Evolutionary conservation across 2,888 invertebrate genomes (phyloP).

Genomic region (Endomychus coccineus): DNA sequence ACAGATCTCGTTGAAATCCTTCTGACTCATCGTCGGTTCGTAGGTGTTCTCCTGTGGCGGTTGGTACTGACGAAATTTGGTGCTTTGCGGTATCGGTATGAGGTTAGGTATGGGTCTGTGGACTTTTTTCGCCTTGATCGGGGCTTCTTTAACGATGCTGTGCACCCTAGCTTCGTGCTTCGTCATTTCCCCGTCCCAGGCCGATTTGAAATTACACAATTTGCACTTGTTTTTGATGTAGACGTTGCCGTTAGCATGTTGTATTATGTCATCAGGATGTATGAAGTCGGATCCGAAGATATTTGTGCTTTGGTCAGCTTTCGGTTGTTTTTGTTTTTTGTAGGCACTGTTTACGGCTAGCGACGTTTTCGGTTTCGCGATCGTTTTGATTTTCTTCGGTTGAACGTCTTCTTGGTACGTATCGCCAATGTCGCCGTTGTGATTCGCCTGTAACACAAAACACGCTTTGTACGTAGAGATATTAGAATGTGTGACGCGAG

Average conservation of each 20-base stretch:
- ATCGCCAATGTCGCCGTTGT: neutral
- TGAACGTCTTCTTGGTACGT: too few relatives aligned
- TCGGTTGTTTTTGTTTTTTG: constrained; percentile 20
- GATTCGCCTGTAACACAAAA: constrained; percentile 25
- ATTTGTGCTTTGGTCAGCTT: constrained; percentile 17
- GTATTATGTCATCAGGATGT: constrained; percentile 43
- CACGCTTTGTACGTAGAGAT: too few relatives aligned
- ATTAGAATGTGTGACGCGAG: too few relatives aligned
- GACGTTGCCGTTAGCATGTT: constrained; percentile 43
- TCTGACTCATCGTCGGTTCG: constrained; percentile 41
- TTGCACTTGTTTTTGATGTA: constrained; percentile 46
- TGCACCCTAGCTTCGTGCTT: constrained; percentile 47
- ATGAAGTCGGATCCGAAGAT: constrained; percentile 46
- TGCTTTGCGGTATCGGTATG: constrained; percentile 55
- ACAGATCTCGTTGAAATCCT: constrained; percentile 45
- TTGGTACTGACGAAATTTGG: constrained; percentile 21
- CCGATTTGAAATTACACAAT: constrained; percentile 51
- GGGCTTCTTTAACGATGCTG: constrained; percentile 34
- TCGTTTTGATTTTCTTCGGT: constrained; percentile 31
- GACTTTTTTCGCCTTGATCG: constrained; percentile 22
- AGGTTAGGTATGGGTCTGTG: constrained; percentile 67
- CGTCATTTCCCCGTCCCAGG: constrained; percentile 52
- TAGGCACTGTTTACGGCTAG: constrained; percentile 19
- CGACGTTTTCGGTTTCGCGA: constrained; percentile 14
- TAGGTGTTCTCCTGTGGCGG: constrained; percentile 18